These are phyloP conservation scores for Plagodis pulveraria DNA, from an alignment of 2,888 invertebrate genomes.

Conservation along the genomic window DNA sequence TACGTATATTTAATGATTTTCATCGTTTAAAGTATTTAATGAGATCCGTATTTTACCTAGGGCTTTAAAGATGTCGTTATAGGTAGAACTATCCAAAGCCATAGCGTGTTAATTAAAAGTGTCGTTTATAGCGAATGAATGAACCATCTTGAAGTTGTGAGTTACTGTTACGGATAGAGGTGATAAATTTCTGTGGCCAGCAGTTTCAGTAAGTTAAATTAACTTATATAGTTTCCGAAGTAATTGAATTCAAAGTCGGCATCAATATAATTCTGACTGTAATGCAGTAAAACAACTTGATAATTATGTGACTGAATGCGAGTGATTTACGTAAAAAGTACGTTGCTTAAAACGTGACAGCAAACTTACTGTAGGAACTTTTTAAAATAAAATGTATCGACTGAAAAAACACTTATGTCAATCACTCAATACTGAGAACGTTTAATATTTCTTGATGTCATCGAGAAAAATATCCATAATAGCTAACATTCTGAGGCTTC, in stretches of 20 bases:
- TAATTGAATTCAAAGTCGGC: conserved; percentile 48
- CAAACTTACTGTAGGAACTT: too few species aligned
- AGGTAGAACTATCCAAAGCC: conserved; percentile 1
- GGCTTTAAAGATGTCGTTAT: background rate
- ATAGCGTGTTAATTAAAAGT: conserved; percentile 23
- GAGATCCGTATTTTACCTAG: background rate
- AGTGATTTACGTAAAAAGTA: too few species aligned
- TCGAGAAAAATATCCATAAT: too few species aligned
- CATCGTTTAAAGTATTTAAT: too few species aligned
- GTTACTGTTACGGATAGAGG: conserved; percentile 22
- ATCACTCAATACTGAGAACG: too few species aligned
- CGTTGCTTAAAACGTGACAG: too few species aligned
- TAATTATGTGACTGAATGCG: background rate
- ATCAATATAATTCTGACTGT: conserved; percentile 1
- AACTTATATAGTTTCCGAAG: conserved; percentile 45
- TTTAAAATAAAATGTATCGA: too few species aligned
- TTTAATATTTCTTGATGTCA: too few species aligned
- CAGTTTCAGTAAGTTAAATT: conserved; percentile 38
- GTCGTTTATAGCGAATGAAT: conserved; percentile 29
- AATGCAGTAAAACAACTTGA: background rate
- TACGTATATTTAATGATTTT: too few species aligned
- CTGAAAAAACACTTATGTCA: too few species aligned
- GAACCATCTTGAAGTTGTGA: conserved; percentile 15
- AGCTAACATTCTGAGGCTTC: too few species aligned
- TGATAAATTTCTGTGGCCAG: conserved; percentile 35